Evolutionary conservation across 2,888 invertebrate species (phyloP).

Genomic region (Caenorhabditis sinica): DNA sequence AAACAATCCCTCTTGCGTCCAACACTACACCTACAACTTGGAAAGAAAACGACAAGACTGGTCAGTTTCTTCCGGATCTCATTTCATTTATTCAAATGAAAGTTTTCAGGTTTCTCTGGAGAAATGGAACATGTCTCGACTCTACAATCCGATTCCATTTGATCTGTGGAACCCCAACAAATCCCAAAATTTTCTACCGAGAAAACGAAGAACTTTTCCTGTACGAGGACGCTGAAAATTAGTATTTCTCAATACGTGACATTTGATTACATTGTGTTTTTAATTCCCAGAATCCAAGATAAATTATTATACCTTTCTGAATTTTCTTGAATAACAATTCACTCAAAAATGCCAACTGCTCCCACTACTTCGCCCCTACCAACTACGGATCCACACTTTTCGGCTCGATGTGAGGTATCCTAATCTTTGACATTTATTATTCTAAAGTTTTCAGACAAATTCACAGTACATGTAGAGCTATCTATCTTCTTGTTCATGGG

Average conservation of each 20-base stretch:
- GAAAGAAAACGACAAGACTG: constrained; percentile 78
- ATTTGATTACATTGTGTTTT: not conserved
- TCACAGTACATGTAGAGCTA: constrained; percentile 30
- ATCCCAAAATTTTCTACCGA: constrained; percentile 77
- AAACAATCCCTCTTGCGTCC: constrained; percentile 73
- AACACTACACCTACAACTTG: constrained; percentile 76
- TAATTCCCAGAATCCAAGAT: not conserved
- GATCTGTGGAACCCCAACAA: constrained; percentile 78
- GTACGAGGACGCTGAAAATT: constrained; percentile 74
- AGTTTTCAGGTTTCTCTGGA: constrained; percentile 76
- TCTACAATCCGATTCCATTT: constrained; percentile 76
- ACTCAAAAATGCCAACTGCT: constrained; percentile 24
- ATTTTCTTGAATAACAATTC: not conserved
- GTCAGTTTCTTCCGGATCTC: constrained; percentile 54
- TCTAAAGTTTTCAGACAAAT: constrained; percentile 14
- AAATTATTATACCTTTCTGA: constrained; percentile 16
- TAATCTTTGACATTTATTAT: not conserved
- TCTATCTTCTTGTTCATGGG: constrained; percentile 39
- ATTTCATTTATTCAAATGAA: too few relatives aligned
- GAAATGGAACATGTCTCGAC: constrained; percentile 75
- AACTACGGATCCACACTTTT: constrained; percentile 9
- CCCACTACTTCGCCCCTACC: not conserved
- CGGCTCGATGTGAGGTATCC: constrained; percentile 11
- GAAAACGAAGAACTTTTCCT: constrained; percentile 78
- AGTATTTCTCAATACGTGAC: not conserved